These are phyloP conservation scores for Ylistrum balloti DNA, from an alignment of 1,140 invertebrate species.

Conservation along the genomic window DNA sequence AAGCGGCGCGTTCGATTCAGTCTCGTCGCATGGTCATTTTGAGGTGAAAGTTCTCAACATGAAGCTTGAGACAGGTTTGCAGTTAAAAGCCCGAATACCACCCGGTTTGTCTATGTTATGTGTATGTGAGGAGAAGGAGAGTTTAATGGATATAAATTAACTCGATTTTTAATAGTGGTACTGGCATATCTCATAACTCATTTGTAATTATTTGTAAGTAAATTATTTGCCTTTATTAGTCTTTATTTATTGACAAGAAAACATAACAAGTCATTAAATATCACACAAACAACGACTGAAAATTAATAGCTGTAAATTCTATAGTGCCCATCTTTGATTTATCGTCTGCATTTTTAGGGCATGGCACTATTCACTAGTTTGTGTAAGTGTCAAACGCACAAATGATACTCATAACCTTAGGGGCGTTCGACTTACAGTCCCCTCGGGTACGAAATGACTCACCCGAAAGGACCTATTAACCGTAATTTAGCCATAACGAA, in stretches of 20 bases:
- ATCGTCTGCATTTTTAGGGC: not conserved
- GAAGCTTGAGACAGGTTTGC: not conserved
- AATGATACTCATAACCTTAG: not conserved
- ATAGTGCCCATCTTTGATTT: not conserved
- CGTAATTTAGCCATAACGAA: not conserved
- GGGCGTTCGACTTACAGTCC: not conserved
- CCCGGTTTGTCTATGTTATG: not conserved
- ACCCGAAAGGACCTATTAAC: not conserved
- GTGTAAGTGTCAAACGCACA: not conserved
- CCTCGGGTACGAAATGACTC: not conserved
- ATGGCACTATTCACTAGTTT: not conserved
- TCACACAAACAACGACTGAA: not conserved
- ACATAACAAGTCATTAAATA: not conserved
- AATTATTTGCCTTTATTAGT: not conserved
- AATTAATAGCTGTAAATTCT: not conserved
- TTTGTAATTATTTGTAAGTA: slow-evolving; percentile 31
- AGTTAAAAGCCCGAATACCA: not conserved
- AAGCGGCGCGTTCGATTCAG: slow-evolving; percentile 11
- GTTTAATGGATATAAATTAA: not conserved
- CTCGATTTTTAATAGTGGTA: not conserved
- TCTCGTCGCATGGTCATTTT: not conserved
- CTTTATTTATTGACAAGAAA: not conserved
- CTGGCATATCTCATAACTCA: not conserved
- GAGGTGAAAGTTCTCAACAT: not conserved
- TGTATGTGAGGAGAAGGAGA: not conserved